Conservation (phyloP, 2,797 vertebrate species). For the Sylvia borin region DNA sequence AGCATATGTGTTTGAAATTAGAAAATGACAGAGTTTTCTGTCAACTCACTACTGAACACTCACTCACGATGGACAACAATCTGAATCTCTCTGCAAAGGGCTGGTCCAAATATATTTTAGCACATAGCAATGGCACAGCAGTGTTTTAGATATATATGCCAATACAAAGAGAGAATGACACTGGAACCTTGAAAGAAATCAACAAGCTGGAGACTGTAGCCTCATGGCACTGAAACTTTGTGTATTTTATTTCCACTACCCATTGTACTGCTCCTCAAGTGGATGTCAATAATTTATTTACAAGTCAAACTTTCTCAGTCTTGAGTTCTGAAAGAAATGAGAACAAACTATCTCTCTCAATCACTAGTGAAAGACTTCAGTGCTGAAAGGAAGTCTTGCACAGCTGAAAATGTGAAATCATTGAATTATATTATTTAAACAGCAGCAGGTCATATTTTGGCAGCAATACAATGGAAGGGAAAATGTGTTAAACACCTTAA, state of each 20-base stretch:
- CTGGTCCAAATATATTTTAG: not conserved
- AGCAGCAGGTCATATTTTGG: conserved; percentile 30
- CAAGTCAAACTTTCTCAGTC: not conserved
- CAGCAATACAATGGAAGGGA: not conserved
- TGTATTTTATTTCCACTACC: conserved; percentile 6
- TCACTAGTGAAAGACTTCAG: conserved; percentile 39
- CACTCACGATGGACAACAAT: rapidly evolving
- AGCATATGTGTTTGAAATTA: not conserved
- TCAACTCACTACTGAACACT: not conserved
- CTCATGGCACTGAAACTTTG: not conserved
- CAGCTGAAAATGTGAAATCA: conserved; percentile 34
- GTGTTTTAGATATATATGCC: not conserved
- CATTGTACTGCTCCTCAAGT: not conserved
- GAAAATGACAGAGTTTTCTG: not conserved
- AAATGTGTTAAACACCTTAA: conserved; percentile 34
- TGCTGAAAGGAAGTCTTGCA: conserved; percentile 17
- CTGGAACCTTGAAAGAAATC: not conserved
- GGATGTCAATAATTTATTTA: conserved; percentile 43
- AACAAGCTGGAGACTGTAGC: not conserved
- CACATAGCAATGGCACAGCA: not conserved
- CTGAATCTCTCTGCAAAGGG: not conserved
- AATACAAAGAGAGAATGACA: not conserved
- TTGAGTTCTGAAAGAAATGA: conserved; percentile 11
- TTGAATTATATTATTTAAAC: conserved; percentile 58
- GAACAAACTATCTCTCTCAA: conserved; percentile 29